Conservation (phyloP, 2,113 vertebrate species). For the Cisticola juncidis region DNA sequence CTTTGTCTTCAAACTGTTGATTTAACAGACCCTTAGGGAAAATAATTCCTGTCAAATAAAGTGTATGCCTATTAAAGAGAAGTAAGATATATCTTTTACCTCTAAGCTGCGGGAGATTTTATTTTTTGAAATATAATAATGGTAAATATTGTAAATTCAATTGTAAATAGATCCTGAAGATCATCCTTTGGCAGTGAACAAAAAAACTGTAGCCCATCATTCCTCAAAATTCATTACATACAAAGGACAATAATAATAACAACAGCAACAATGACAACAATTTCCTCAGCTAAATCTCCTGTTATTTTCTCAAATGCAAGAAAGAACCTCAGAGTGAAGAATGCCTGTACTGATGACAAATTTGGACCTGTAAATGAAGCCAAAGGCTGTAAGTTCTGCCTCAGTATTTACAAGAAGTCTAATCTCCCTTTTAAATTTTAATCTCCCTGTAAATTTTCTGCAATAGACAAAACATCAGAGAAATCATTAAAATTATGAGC, state of each 20-base stretch:
- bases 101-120: not conserved
- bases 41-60: not conserved
- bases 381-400: not conserved
- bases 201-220: not conserved
- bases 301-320: not conserved
- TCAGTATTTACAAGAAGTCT: not conserved
- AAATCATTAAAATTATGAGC: not conserved
- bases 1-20: not conserved
- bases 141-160: not conserved
- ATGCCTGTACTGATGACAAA: not conserved
- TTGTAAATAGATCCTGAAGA: not conserved
- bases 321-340: not conserved
- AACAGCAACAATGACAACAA: not conserved
- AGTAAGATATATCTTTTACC: not conserved
- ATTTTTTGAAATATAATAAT: not conserved
- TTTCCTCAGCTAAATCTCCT: not conserved
- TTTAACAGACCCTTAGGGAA: not conserved
- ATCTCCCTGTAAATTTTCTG: not conserved
- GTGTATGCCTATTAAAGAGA: not conserved
- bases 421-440: not conserved
- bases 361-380: not conserved
- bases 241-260: not conserved
- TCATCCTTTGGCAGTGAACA: not conserved
- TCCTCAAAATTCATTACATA: not conserved
- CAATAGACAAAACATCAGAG: constrained; percentile 45